phyloP scores from a whole-genome alignment of 2,113 vertebrate genomes.

The Seriola aureovittata region DNA sequence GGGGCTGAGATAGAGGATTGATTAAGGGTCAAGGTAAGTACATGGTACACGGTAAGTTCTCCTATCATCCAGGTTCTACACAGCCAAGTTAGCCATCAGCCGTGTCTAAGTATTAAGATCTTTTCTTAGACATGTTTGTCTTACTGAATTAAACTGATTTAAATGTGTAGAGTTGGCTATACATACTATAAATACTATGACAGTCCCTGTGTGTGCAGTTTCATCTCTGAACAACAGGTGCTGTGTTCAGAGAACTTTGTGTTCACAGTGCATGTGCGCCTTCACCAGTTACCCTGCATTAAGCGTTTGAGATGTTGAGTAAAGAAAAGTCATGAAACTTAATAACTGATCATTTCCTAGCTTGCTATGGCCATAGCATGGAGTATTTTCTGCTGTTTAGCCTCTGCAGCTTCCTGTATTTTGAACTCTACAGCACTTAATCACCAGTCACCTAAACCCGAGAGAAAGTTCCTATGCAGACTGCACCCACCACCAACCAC shows the following conservation, averaged over 20 bases:
- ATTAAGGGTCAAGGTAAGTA: neutral
- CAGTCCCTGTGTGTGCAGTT: constrained; percentile 27
- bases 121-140: neutral
- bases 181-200: constrained; percentile 56
- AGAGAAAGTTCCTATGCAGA: constrained; percentile 71
- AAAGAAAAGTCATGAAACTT: constrained; percentile 13
- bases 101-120: neutral
- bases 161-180: constrained; percentile 4
- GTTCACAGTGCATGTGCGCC: neutral
- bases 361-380: neutral
- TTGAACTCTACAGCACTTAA: constrained; percentile 41
- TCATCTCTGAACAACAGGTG: constrained; percentile 1
- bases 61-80: neutral
- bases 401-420: constrained; percentile 16
- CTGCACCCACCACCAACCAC: constrained; percentile 74
- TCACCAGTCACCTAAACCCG: constrained; percentile 29
- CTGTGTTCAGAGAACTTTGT: constrained; percentile 7
- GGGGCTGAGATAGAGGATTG: constrained; percentile 28
- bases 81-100: neutral
- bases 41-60: neutral
- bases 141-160: neutral
- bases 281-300: constrained; percentile 34
- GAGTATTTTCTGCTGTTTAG: constrained; percentile 3
- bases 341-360: constrained; percentile 10
- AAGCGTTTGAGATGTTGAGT: constrained; percentile 11